These are phyloP conservation scores for Dendrophyllia cribrosa DNA, from an alignment of 64 coral and sea anemone genomes.

Conservation along the genomic window DNA sequence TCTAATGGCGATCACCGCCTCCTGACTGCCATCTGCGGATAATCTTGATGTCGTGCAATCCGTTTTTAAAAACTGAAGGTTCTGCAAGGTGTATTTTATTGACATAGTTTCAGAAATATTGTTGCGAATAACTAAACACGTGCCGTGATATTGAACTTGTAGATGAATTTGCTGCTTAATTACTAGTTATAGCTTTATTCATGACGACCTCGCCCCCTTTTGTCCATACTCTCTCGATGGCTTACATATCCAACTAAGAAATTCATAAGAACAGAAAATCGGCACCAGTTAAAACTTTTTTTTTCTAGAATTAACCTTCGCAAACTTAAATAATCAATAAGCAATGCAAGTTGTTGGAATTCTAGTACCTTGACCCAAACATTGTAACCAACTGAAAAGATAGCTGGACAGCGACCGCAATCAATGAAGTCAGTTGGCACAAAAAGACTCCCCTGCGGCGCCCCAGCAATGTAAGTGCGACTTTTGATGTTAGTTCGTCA, in stretches of 20 bases:
- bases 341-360: conserved; percentile 4
- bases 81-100: neutral
- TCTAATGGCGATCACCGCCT: conserved; percentile 1
- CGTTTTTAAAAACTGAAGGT: conserved; percentile 20
- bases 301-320: neutral
- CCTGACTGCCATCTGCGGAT: neutral
- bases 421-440: too few species aligned
- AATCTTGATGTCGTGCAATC: conserved; percentile 6
- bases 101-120: neutral
- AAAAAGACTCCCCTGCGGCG: too few species aligned
- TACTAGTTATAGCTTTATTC: conserved; percentile 14
- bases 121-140: too few species aligned
- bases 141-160: too few species aligned
- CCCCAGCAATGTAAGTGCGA: too few species aligned
- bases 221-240: neutral
- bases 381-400: neutral
- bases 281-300: neutral
- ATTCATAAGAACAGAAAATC: neutral
- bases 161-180: conserved; percentile 7
- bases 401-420: too few species aligned
- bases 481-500: too few species aligned
- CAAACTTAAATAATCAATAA: conserved; percentile 1
- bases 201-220: neutral
- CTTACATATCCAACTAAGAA: neutral
- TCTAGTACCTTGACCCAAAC: neutral